phyloP scores from a whole-genome alignment of 2,797 vertebrate genomes.

The Darevskia mixta region DNA sequence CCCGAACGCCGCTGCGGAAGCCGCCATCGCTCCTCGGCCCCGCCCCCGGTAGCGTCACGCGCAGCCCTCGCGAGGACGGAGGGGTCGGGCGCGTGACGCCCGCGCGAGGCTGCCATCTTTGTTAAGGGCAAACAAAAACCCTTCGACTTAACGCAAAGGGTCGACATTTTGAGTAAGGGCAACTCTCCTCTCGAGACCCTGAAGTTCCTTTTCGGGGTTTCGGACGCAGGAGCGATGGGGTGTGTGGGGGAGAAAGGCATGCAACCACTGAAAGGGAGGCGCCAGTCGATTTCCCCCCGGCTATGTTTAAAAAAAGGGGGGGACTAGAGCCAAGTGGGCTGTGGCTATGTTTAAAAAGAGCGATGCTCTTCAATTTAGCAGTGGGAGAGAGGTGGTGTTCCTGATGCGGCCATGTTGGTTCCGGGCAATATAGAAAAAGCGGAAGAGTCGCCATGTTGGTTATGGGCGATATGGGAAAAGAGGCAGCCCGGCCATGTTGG shows the following conservation, averaged over 20 bases:
- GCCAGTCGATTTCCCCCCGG: background rate
- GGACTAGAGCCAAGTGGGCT: fast-evolving
- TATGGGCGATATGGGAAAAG: background rate
- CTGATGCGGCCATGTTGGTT: background rate
- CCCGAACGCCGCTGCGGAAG: background rate
- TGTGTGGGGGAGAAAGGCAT: background rate
- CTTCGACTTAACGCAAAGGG: fast-evolving
- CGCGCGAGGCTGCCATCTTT: background rate
- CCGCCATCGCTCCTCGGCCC: background rate
- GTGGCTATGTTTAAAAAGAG: background rate
- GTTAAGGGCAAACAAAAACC: background rate
- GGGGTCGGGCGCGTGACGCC: background rate
- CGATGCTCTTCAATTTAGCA: too few species aligned
- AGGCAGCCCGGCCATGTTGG: background rate
- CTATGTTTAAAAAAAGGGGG: too few species aligned
- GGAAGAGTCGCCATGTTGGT: background rate
- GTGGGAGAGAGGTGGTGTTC: too few species aligned
- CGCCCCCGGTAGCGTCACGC: background rate
- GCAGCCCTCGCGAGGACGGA: fast-evolving
- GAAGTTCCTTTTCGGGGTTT: background rate
- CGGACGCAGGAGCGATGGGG: too few species aligned
- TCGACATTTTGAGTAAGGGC: background rate
- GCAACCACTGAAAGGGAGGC: background rate
- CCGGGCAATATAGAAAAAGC: background rate
- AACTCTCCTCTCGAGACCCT: too few species aligned